Conservation (phyloP, 2,113 vertebrate species). For the Vidua chalybeata region DNA sequence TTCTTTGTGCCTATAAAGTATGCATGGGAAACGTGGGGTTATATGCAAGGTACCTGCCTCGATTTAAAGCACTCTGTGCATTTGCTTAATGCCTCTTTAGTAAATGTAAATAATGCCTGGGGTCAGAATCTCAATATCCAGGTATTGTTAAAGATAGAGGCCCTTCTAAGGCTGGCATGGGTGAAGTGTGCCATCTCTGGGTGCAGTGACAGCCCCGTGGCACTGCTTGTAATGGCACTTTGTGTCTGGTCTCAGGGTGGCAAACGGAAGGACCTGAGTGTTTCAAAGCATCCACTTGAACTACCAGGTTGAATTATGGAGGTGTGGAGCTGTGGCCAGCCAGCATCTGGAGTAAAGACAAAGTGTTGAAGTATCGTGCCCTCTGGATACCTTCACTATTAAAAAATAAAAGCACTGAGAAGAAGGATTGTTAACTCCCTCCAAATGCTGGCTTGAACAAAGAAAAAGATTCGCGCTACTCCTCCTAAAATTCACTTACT, state of each 20-base stretch:
- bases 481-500: constrained; percentile 28
- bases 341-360: background rate
- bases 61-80: background rate
- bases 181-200: background rate
- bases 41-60: background rate
- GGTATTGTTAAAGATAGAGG: background rate
- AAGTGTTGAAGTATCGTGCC: background rate
- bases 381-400: constrained; percentile 40
- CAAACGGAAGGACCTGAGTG: background rate
- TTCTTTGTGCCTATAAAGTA: constrained; percentile 26
- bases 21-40: background rate
- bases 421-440: constrained; percentile 10
- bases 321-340: background rate
- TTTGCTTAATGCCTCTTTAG: background rate
- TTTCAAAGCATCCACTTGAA: background rate
- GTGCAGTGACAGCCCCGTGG: fast-evolving
- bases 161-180: background rate
- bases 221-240: background rate
- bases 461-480: background rate
- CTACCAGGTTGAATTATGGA: background rate
- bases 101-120: background rate
- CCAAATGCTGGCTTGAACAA: background rate
- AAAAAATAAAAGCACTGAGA: constrained; percentile 33
- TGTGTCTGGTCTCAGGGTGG: background rate
- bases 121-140: background rate